Conservation (phyloP, 2,797 vertebrate genomes). For the Bradypodion pumilum region DNA sequence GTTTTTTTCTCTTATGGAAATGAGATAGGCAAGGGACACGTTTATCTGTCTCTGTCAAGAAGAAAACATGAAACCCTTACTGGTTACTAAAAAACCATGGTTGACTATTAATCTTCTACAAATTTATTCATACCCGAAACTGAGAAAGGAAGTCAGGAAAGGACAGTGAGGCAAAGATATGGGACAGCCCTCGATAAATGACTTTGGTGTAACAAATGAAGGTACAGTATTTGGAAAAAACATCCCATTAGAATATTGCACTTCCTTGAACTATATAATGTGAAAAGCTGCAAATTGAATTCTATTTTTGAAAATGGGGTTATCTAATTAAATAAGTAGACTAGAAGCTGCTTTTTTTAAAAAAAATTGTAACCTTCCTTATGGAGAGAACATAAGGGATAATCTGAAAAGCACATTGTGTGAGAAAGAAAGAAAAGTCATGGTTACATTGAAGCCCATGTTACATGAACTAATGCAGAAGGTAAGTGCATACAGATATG, state of each 20-base stretch:
- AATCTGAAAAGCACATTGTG: not conserved
- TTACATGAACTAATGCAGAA: not conserved
- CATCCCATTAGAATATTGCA: not conserved
- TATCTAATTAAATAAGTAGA: conserved; percentile 38
- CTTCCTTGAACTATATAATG: conserved; percentile 11
- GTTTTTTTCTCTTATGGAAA: not conserved
- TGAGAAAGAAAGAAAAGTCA: not conserved
- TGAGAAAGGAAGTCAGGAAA: not conserved
- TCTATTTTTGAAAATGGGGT: conserved; percentile 12
- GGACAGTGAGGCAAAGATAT: not conserved
- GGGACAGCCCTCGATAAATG: not conserved
- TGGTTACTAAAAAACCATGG: not conserved
- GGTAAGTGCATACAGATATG: conserved; percentile 7
- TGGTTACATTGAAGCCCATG: not conserved
- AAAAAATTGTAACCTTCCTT: not conserved
- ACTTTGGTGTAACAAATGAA: not conserved
- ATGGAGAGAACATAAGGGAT: not conserved
- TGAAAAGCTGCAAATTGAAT: not conserved
- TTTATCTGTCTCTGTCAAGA: not conserved
- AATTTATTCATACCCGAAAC: not conserved
- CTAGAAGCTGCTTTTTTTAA: conserved; percentile 4
- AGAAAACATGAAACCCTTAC: not conserved
- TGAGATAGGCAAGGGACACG: not conserved
- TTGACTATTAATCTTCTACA: not conserved
- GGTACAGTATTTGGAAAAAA: conserved; percentile 3